Evolutionary conservation across 2,888 invertebrate genomes (phyloP).

Genomic region (Apotomis betuletana): DNA sequence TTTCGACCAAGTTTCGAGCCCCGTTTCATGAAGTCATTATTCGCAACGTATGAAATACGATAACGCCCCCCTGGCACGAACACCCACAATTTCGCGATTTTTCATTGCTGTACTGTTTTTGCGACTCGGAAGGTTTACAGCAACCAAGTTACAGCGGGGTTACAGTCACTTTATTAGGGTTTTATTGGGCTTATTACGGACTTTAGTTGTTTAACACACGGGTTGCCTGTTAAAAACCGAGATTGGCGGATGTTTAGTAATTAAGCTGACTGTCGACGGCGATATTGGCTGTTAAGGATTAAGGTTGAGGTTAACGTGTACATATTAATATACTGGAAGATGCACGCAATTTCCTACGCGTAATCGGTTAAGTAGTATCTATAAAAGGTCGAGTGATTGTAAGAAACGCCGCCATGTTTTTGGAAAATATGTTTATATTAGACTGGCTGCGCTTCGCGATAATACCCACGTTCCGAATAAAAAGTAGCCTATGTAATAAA

Average conservation of each 20-base stretch:
- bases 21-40: conserved; percentile 26
- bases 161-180: conserved; percentile 39
- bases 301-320: too few relatives aligned
- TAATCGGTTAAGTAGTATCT: too few relatives aligned
- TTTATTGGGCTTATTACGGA: conserved; percentile 21
- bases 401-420: too few relatives aligned
- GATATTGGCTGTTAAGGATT: conserved; percentile 59
- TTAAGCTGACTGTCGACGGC: conserved; percentile 52
- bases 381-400: too few relatives aligned
- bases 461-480: too few relatives aligned
- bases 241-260: conserved; percentile 29
- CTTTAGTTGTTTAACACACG: conserved; percentile 31
- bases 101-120: conserved; percentile 57
- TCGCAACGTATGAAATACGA: conserved; percentile 28
- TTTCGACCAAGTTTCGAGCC: conserved; percentile 23
- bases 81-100: conserved; percentile 62
- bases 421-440: too few relatives aligned
- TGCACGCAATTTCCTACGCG: too few relatives aligned
- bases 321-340: too few relatives aligned
- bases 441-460: too few relatives aligned
- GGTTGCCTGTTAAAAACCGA: conserved; percentile 30
- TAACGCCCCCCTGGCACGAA: conserved; percentile 24
- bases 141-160: conserved; percentile 49
- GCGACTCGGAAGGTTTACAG: conserved; percentile 53
- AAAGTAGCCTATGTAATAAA: too few relatives aligned